A percentile compares a stretch with the other conserved stretches of the same genome.
phyloP scores from a whole-genome alignment of 1,140 invertebrate genomes.

The Temnothorax longispinosus region DNA sequence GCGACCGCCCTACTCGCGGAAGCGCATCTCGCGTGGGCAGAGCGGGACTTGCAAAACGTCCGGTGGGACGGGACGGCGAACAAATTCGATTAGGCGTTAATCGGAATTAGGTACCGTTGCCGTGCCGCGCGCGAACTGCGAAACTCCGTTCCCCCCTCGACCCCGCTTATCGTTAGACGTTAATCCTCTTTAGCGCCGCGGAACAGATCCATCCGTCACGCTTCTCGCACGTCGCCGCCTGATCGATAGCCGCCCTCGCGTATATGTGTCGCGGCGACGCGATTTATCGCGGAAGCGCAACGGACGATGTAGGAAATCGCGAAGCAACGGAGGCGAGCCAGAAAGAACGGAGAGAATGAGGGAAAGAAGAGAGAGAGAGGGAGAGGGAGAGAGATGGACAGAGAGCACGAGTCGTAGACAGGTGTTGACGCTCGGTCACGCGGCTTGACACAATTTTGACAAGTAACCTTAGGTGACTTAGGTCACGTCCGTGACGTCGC shows the following conservation, averaged over 20 bases:
- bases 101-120: neutral
- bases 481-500: constrained; percentile 35
- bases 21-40: constrained; percentile 40
- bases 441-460: constrained; percentile 77
- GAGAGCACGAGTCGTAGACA: neutral
- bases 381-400: constrained; percentile 27
- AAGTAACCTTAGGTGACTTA: constrained; percentile 61
- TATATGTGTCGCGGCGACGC: neutral
- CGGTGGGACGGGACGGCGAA: neutral
- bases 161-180: too few species aligned
- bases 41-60: constrained; percentile 35
- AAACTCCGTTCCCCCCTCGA: too few species aligned
- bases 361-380: neutral
- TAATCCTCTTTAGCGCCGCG: constrained; percentile 10
- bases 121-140: too few species aligned
- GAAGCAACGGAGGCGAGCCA: constrained; percentile 9
- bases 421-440: constrained; percentile 58
- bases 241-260: neutral
- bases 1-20: constrained; percentile 3
- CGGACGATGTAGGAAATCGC: neutral
- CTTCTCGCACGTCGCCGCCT: neutral
- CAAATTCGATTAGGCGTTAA: constrained; percentile 46
- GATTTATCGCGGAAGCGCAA: constrained; percentile 13
- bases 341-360: neutral
- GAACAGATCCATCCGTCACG: neutral